These are phyloP conservation scores for Smithornis capensis DNA, from an alignment of 2,113 vertebrate species.

Conservation along the genomic window DNA sequence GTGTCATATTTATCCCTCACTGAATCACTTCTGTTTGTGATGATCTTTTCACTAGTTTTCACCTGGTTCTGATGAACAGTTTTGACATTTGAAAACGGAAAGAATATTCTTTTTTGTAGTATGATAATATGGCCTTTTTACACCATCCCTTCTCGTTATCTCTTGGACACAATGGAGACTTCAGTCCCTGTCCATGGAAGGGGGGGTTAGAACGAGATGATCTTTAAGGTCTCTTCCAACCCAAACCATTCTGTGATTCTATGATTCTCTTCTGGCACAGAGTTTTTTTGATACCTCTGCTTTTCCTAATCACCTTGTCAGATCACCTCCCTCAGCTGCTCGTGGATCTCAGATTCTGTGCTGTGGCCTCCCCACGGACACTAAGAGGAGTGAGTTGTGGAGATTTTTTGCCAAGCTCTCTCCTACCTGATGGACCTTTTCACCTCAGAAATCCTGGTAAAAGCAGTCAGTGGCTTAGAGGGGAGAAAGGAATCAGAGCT, in stretches of 20 bases:
- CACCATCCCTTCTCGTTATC: not conserved
- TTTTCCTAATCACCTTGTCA: not conserved
- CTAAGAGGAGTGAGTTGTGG: not conserved
- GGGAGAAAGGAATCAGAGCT: not conserved
- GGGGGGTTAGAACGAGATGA: not conserved
- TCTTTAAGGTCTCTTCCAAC: not conserved
- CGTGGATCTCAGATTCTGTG: not conserved
- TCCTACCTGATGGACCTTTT: not conserved
- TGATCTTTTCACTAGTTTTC: not conserved
- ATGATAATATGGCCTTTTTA: not conserved
- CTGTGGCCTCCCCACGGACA: not conserved
- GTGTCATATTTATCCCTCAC: not conserved
- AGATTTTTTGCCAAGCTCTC: not conserved
- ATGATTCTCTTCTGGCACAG: not conserved
- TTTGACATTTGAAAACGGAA: not conserved
- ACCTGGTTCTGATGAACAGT: not conserved
- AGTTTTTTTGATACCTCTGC: not conserved
- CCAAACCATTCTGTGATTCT: not conserved
- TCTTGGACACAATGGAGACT: not conserved
- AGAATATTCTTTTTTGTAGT: not conserved
- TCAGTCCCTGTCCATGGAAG: not conserved
- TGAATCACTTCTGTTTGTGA: not conserved
- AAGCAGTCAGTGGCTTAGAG: not conserved
- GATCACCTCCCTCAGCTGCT: not conserved
- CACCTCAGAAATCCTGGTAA: not conserved